A percentile compares a stretch with the other conserved stretches of the same genome.
Conservation (phyloP, 2,797 vertebrate species). For the Mycteria americana region DNA sequence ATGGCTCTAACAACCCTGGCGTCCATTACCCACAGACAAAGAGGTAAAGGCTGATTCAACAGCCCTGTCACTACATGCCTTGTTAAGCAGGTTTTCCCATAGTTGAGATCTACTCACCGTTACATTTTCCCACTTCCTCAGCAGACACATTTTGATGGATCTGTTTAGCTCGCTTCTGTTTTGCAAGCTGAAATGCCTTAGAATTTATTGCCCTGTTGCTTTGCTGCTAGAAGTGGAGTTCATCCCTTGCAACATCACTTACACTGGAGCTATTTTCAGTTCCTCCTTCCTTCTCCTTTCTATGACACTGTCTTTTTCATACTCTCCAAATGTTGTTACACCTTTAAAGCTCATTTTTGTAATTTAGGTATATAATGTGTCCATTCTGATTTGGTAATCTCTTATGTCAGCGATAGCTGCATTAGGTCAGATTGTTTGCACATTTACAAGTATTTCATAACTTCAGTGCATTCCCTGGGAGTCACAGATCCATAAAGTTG, state of each 20-base stretch:
- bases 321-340: neutral
- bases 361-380: neutral
- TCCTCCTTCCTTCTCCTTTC: neutral
- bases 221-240: neutral
- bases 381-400: neutral
- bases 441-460: neutral
- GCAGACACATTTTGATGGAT: neutral
- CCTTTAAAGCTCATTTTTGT: neutral
- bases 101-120: fast-evolving
- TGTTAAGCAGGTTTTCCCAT: neutral
- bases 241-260: neutral
- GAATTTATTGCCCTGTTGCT: neutral
- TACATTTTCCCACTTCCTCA: neutral
- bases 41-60: neutral
- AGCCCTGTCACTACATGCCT: fast-evolving
- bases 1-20: fast-evolving
- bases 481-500: neutral
- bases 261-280: neutral
- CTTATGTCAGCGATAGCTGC: neutral
- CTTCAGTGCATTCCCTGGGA: neutral
- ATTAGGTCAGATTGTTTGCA: neutral
- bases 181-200: neutral
- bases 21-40: fast-evolving
- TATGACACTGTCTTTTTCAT: neutral
- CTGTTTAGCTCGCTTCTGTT: neutral